phyloP scores from a whole-genome alignment of 1,140 invertebrate genomes.

The Cyclargus thomasi region DNA sequence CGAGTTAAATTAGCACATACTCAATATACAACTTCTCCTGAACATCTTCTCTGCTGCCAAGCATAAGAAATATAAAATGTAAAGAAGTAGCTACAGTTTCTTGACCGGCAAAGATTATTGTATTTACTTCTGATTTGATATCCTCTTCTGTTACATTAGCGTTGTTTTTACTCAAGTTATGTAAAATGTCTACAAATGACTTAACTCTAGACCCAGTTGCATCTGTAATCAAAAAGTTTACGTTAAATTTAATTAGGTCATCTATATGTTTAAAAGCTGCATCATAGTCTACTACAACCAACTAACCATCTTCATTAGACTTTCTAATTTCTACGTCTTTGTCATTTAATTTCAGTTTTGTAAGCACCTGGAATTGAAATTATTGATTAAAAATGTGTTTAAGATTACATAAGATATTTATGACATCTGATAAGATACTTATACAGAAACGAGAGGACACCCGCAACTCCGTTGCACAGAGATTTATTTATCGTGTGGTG shows the following conservation, averaged over 20 bases:
- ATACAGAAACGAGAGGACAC: not conserved
- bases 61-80: conserved; percentile 30
- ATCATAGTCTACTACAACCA: not conserved
- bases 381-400: not conserved
- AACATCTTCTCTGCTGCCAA: conserved; percentile 33
- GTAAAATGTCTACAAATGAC: conserved; percentile 45
- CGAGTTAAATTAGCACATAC: conserved; percentile 29
- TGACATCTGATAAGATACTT: no score
- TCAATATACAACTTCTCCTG: conserved; percentile 41
- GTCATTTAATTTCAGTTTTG: not conserved
- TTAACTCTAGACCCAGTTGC: conserved; percentile 28
- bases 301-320: not conserved
- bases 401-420: not conserved
- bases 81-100: conserved; percentile 42
- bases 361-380: not conserved
- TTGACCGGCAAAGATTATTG: conserved; percentile 45
- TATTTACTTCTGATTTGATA: conserved; percentile 45
- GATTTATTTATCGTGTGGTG: no score
- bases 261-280: not conserved
- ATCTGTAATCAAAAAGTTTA: conserved; percentile 22
- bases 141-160: conserved; percentile 35
- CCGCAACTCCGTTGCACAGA: no score
- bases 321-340: not conserved
- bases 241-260: not conserved
- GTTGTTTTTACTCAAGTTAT: conserved; percentile 39